Evolutionary conservation across 2,113 vertebrate genomes (phyloP).

Genomic region (Colossoma macropomum): DNA sequence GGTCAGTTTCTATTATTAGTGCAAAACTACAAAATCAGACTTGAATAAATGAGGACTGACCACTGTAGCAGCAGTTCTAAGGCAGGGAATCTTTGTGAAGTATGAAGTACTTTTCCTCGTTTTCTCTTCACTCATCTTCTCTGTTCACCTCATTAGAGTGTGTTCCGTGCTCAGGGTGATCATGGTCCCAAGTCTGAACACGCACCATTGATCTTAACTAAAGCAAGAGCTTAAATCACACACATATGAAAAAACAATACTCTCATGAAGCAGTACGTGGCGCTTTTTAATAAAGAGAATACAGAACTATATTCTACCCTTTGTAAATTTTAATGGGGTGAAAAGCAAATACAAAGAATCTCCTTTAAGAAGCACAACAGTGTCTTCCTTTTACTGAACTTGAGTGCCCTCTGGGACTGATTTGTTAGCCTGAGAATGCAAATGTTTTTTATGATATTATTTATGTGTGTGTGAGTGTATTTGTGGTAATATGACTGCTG

Average conservation of each 20-base stretch:
- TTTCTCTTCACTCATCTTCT: neutral
- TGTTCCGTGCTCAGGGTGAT: neutral
- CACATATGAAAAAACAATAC: conserved; percentile 20
- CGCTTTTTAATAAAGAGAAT: conserved; percentile 10
- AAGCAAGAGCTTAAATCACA: neutral
- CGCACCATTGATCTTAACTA: conserved; percentile 13
- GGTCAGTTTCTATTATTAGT: too few relatives aligned
- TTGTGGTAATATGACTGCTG: conserved; percentile 26
- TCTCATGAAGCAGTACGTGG: conserved; percentile 5
- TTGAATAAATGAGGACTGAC: neutral
- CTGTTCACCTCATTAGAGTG: neutral
- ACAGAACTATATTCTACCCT: conserved; percentile 17
- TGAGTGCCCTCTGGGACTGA: conserved; percentile 16
- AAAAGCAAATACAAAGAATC: conserved; percentile 25
- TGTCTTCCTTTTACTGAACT: conserved; percentile 6
- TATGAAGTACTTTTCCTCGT: neutral
- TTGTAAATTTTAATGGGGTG: conserved; percentile 8
- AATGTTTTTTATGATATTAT: conserved; percentile 35
- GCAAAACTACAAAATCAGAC: too few relatives aligned
- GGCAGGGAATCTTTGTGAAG: neutral
- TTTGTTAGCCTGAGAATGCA: conserved; percentile 37
- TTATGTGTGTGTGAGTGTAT: conserved; percentile 26
- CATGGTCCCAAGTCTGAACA: neutral
- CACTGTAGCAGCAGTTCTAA: neutral
- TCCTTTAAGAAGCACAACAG: conserved; percentile 11